These are phyloP conservation scores for Eueremaeus valkanovi DNA, from an alignment of 2,888 invertebrate species.

Conservation along the genomic window DNA sequence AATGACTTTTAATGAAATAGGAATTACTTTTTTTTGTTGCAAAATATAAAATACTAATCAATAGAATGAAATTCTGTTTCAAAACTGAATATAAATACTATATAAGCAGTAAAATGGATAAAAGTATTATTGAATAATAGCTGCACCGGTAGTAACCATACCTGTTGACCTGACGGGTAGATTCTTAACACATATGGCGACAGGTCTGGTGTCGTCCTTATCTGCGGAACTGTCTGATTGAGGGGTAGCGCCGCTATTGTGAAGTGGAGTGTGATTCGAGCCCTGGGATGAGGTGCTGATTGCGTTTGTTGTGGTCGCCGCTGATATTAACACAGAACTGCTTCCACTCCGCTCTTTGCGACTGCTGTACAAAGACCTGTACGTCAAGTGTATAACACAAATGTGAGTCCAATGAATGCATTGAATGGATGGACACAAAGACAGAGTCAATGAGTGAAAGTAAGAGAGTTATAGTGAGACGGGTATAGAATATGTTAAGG, in stretches of 20 bases:
- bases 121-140: too few species aligned
- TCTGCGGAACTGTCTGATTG: conserved; percentile 51
- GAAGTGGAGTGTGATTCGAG: conserved; percentile 32
- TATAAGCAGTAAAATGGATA: too few species aligned
- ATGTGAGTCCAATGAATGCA: neutral
- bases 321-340: conserved; percentile 22
- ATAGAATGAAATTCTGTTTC: too few species aligned
- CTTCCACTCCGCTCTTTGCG: conserved; percentile 21
- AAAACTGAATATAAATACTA: too few species aligned
- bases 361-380: conserved; percentile 22
- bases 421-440: neutral
- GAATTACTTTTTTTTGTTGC: too few species aligned
- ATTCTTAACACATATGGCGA: conserved; percentile 86
- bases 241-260: conserved; percentile 24
- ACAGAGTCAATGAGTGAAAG: neutral
- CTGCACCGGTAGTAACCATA: conserved; percentile 48
- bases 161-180: conserved; percentile 73
- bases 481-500: too few species aligned
- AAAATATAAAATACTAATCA: too few species aligned
- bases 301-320: conserved; percentile 16
- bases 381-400: neutral
- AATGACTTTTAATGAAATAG: too few species aligned
- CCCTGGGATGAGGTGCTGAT: conserved; percentile 24
- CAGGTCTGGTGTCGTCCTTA: conserved; percentile 68
- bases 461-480: neutral